Evolutionary conservation across 2,888 invertebrate species (phyloP).

Genomic region (Cryptus viduatorius): DNA sequence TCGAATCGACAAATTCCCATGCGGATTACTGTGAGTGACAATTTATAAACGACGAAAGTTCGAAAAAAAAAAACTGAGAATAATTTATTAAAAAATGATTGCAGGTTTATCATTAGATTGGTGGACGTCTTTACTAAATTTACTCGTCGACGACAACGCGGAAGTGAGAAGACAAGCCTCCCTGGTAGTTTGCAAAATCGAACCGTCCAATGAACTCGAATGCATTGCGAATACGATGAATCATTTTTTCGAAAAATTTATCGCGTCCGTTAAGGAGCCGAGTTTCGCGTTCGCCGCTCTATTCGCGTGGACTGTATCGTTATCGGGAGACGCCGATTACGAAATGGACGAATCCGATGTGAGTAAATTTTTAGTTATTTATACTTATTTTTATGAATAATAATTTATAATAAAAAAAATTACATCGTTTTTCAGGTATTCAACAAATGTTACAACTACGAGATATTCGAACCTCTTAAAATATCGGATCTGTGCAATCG

Average conservation of each 20-base stretch:
- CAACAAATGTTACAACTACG: constrained; percentile 80
- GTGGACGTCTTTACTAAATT: constrained; percentile 82
- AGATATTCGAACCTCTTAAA: constrained; percentile 78
- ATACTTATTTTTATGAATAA: no score
- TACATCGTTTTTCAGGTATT: constrained; percentile 78
- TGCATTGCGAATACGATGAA: constrained; percentile 71
- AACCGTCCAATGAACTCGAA: constrained; percentile 59
- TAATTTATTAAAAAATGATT: background rate
- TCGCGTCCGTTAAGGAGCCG: constrained; percentile 62
- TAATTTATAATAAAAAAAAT: no score
- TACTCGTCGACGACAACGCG: constrained; percentile 79
- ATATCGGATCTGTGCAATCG: constrained; percentile 69
- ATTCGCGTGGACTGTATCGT: constrained; percentile 80
- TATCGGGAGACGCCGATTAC: constrained; percentile 76
- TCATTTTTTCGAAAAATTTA: constrained; percentile 77
- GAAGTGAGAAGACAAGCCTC: constrained; percentile 75
- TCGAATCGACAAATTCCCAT: constrained; percentile 46
- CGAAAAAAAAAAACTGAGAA: background rate
- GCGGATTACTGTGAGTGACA: constrained; percentile 52
- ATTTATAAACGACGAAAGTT: background rate
- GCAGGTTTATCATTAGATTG: constrained; percentile 74
- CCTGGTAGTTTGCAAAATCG: constrained; percentile 71
- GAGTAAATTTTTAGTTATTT: constrained; percentile 63
- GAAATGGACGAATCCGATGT: constrained; percentile 83
- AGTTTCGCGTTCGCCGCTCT: constrained; percentile 73